Conservation (phyloP, 2,888 invertebrate genomes). For the Orthonychiurus folsomi region DNA sequence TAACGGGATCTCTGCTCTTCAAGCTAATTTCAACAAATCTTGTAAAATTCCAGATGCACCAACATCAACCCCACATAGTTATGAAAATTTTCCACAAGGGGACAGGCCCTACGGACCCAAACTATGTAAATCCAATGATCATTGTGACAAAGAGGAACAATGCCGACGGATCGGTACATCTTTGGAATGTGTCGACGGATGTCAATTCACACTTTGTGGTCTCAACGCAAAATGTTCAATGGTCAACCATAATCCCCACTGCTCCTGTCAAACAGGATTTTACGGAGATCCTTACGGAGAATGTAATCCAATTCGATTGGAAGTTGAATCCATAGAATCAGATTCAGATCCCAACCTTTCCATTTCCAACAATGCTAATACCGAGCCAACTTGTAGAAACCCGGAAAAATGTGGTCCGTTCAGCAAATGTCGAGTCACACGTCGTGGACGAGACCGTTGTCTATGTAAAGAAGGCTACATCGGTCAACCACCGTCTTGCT, state of each 20-base stretch:
- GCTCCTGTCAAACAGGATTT: conserved; percentile 23
- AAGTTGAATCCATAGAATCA: no score
- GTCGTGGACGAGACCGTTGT: neutral
- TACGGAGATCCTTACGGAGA: conserved; percentile 20
- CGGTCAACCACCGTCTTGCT: neutral
- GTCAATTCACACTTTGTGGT: conserved; percentile 26
- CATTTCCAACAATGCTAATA: no score
- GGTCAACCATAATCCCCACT: conserved; percentile 19
- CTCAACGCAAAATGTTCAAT: conserved; percentile 21
- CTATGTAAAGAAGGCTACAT: neutral
- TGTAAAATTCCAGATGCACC: no score
- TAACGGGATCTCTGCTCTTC: no score
- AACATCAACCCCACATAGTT: no score
- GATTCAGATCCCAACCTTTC: no score
- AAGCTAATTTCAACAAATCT: no score
- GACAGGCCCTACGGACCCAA: no score
- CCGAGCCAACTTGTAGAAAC: neutral
- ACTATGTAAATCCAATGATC: conserved; percentile 18
- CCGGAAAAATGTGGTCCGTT: neutral
- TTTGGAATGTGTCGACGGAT: conserved; percentile 22
- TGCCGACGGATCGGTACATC: conserved; percentile 12
- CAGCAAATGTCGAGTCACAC: neutral
- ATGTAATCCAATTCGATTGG: conserved; percentile 8
- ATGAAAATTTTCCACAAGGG: no score
- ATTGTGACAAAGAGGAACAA: conserved; percentile 17